Base-by-base conservation (phyloP, 1,140 invertebrate species). In the Diprion similis region DNA sequence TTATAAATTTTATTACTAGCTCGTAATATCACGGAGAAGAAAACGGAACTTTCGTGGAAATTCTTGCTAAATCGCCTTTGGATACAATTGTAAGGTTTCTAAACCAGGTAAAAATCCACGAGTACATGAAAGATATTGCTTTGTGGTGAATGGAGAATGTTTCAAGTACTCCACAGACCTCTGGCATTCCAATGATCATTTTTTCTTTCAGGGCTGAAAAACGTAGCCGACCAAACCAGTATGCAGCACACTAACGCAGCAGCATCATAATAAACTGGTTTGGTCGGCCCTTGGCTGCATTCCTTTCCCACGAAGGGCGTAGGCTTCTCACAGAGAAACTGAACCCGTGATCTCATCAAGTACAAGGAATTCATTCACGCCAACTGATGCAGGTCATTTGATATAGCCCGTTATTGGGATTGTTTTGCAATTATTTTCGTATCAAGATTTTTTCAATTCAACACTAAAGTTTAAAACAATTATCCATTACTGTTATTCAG, bases 261-360 rank as follows among this genome's bases (percentile, higher is more conserved):
- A 65, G 46, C 51, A 75, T 66, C 66, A 46, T 68, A 70, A 37
- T 37, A 37, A 37, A 76, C 72, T 72, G 68, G 75, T 77, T 77
- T 77, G 76, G 68, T 75, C 73, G 72, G 76, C 76, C 76, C 76
- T 77, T 77, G 73, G 71, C 71, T 64, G 71, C 76, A 77, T 77
- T 77, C 76, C 76, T 72, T 74, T 75, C 76, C 71, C 73, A 77
- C 73, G 64, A 66, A 69, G 64, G 71, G 37, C 64, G 66, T 19
- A 51, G 66, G 70, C 71, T 76, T 8, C 51, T 17, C 51, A 59
- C 51, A 9, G 51, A 59, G 51, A 59, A 59, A 59, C n/a, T 59
- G 7, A 59, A 59, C 51, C 51, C 51, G 51, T 59, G 9, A 59
- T 59, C 51, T 59, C 51, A 59, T 15, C 51, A 3, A 17, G 51